Evolutionary conservation across 2,797 vertebrate genomes (phyloP).

Genomic region (Hippoglossus hippoglossus): DNA sequence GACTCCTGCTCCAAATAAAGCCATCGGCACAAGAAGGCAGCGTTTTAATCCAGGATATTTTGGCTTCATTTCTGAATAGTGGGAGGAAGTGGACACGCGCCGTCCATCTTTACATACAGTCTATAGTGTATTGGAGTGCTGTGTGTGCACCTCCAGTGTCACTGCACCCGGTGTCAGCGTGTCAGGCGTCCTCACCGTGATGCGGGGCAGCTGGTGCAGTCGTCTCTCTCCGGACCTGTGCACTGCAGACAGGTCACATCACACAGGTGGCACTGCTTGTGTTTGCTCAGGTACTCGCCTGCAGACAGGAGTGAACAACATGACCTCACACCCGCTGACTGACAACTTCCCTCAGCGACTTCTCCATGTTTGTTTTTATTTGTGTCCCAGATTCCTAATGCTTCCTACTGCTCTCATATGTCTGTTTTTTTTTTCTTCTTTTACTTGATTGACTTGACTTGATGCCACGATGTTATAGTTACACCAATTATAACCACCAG

Average conservation of each 20-base stretch:
- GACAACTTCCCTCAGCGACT: not conserved
- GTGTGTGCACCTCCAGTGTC: no score
- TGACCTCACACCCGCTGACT: not conserved
- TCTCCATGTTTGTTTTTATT: no score
- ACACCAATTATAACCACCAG: constrained; percentile 38
- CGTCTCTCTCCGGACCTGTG: constrained; percentile 83
- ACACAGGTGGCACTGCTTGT: constrained; percentile 84
- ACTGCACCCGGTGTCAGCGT: not conserved
- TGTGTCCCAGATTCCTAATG: no score
- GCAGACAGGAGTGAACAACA: constrained; percentile 38
- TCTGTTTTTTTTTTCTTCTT: constrained; percentile 13
- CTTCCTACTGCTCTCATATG: not conserved
- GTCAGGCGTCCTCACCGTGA: constrained; percentile 55
- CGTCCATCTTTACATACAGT: no score
- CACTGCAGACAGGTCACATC: constrained; percentile 88
- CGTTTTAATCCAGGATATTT: no score
- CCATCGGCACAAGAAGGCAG: no score
- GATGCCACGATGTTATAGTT: constrained; percentile 12
- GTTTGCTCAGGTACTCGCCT: constrained; percentile 87
- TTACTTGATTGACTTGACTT: constrained; percentile 6
- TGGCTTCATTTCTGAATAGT: no score
- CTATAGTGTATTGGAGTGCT: no score
- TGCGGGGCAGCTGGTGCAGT: constrained; percentile 85
- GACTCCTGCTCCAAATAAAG: no score
- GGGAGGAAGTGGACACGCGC: no score